Conservation (phyloP, 2,888 invertebrate genomes). For the Branchipolynoe longqiensis region DNA sequence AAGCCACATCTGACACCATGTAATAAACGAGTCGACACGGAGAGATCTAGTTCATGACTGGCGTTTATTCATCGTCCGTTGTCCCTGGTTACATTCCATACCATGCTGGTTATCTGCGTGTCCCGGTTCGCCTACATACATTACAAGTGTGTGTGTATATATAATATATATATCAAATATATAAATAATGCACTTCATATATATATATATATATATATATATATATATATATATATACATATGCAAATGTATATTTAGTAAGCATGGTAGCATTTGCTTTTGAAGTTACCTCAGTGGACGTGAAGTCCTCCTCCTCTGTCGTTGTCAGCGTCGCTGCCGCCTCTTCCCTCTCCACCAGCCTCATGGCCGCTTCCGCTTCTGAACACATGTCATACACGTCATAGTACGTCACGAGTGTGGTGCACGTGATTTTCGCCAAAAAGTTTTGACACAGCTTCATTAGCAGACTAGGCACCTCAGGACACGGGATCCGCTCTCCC, state of each 20-base stretch:
- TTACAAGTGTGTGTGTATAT: too few species aligned
- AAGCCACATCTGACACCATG: too few species aligned
- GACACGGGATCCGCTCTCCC: slow-evolving; percentile 74
- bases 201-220: too few species aligned
- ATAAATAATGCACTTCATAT: too few species aligned
- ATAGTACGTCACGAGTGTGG: slow-evolving; percentile 62
- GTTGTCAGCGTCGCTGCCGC: neutral
- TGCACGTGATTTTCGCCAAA: slow-evolving; percentile 74
- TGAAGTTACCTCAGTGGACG: slow-evolving; percentile 40
- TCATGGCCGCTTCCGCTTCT: neutral
- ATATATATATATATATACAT: too few species aligned
- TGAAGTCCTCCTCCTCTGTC: slow-evolving; percentile 50
- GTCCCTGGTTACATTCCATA: too few species aligned
- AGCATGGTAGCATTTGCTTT: neutral
- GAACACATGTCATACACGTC: slow-evolving; percentile 65
- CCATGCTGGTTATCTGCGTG: too few species aligned
- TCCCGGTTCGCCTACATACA: too few species aligned
- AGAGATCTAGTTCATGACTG: too few species aligned
- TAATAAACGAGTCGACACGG: too few species aligned
- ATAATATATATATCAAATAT: too few species aligned
- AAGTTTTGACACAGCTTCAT: slow-evolving; percentile 73
- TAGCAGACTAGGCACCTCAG: slow-evolving; percentile 74
- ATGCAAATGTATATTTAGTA: neutral
- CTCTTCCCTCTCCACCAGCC: neutral
- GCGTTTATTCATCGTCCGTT: too few species aligned